Conservation (phyloP, 1,140 invertebrate species). For the Apis mellifera region Amel_HAv3.1 CM009931.2:2522501-2523000, state of each 20-base stretch:
- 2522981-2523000: background rate
- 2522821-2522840: background rate
- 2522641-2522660: background rate
- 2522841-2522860: background rate
- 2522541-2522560: no score
- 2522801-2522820: background rate
- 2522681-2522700: background rate
- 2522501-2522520: background rate
- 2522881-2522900: slow-evolving; percentile 17
- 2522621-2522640: background rate
- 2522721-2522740: background rate
- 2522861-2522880: slow-evolving; percentile 9
- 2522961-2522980: background rate
- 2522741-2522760: background rate
- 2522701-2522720: no score
- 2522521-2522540: background rate
- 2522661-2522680: background rate
- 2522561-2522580: no score
- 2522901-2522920: background rate
- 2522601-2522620: background rate
- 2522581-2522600: background rate
- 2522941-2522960: no score
- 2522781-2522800: background rate
- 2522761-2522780: background rate
- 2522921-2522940: background rate